phyloP scores from a whole-genome alignment of 2,888 invertebrate genomes.

The Euphydryas editha region DNA sequence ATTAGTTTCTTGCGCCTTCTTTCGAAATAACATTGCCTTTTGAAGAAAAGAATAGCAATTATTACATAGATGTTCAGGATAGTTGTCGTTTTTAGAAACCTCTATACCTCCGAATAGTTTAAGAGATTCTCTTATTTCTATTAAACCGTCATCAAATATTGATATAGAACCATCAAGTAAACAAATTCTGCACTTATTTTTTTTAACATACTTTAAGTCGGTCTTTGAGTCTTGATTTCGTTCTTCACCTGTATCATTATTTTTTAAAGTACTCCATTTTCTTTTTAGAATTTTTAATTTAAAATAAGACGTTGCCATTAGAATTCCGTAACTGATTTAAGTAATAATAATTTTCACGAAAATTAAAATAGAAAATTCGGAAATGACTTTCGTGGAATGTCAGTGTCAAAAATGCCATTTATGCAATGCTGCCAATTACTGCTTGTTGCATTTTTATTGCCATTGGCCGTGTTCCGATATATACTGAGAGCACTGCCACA shows the following conservation, averaged over 20 bases:
- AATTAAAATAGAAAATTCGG: background rate
- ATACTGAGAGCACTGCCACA: no score
- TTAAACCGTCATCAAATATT: constrained; percentile 31
- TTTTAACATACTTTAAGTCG: constrained; percentile 1
- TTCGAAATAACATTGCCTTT: constrained; percentile 57
- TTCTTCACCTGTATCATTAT: background rate
- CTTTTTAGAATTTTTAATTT: constrained; percentile 9
- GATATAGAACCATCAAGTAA: constrained; percentile 41
- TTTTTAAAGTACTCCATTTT: background rate
- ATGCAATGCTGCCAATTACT: background rate
- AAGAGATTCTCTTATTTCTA: background rate
- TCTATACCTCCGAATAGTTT: constrained; percentile 49
- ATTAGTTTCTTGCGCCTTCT: constrained; percentile 54
- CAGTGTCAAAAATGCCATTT: constrained; percentile 1
- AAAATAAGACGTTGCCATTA: constrained; percentile 7
- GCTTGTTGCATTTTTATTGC: no score
- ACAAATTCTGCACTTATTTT: constrained; percentile 45
- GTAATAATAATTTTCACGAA: background rate
- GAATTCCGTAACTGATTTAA: background rate
- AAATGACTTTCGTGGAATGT: background rate
- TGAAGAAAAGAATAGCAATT: constrained; percentile 54
- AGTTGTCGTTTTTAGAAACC: constrained; percentile 53
- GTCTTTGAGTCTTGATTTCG: background rate
- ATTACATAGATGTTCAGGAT: constrained; percentile 59
- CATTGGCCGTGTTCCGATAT: no score